Conservation (phyloP, 2,888 invertebrate species). For the Cantharis lateralis region DNA sequence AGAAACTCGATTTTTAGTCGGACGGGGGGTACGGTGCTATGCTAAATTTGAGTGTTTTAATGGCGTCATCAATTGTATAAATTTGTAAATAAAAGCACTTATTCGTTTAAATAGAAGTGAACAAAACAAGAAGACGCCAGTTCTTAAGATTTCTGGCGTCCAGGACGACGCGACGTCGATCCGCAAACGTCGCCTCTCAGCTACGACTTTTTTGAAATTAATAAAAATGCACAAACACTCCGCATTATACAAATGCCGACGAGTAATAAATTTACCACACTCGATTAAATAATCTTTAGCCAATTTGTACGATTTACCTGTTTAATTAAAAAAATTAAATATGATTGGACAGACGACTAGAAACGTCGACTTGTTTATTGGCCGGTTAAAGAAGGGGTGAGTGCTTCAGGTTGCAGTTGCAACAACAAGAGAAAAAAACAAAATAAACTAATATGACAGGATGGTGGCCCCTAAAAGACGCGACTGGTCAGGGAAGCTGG, state of each 20-base stretch:
- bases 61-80: neutral
- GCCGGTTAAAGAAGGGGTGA: neutral
- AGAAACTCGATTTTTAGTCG: neutral
- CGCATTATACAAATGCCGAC: conserved; percentile 34
- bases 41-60: neutral
- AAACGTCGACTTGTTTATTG: neutral
- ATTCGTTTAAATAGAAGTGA: conserved; percentile 28
- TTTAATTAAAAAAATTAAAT: neutral
- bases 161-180: conserved; percentile 45
- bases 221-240: conserved; percentile 43
- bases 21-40: neutral
- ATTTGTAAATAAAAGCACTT: conserved; percentile 23
- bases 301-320: neutral
- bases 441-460: conserved; percentile 25
- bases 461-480: conserved; percentile 28
- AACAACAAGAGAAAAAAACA: conserved; percentile 20
- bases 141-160: conserved; percentile 49
- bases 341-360: neutral
- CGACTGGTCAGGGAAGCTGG: conserved; percentile 31
- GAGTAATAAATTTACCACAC: conserved; percentile 30
- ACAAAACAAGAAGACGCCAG: conserved; percentile 43
- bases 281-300: too few relatives aligned
- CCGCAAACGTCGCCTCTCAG: conserved; percentile 37
- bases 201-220: conserved; percentile 48
- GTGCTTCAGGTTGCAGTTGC: conserved; percentile 12